Conservation (phyloP, 2,797 vertebrate genomes). For the Anabas testudineus region DNA sequence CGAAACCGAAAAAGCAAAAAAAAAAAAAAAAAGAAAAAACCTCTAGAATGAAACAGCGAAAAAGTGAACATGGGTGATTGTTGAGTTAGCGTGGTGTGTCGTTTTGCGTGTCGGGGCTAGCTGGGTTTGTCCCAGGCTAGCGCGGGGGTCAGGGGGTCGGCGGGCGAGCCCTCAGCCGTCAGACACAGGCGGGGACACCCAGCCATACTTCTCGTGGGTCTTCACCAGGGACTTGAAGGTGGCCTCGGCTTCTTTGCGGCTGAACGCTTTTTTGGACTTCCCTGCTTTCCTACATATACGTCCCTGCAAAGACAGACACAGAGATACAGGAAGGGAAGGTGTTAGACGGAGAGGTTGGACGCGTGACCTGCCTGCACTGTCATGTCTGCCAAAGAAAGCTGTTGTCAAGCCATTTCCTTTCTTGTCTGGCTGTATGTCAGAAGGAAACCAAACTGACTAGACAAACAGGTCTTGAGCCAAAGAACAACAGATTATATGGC, state of each 20-base stretch:
- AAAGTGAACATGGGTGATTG: slow-evolving; percentile 56
- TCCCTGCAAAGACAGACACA: slow-evolving; percentile 83
- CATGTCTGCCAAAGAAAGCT: slow-evolving; percentile 8
- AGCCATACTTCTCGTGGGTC: slow-evolving; percentile 99
- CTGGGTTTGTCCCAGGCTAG: slow-evolving; percentile 64
- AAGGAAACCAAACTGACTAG: slow-evolving; percentile 1
- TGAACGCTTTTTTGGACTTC: slow-evolving; percentile 99
- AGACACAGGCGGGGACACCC: slow-evolving; percentile 98
- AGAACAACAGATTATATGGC: slow-evolving; percentile 11
- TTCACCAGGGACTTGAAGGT: slow-evolving; percentile 99
- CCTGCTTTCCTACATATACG: slow-evolving; percentile 99
- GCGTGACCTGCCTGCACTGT: neutral
- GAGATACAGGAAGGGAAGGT: neutral
- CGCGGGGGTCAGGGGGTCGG: slow-evolving; percentile 28
- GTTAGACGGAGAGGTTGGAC: neutral
- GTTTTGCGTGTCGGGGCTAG: slow-evolving; percentile 72
- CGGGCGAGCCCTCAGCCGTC: slow-evolving; percentile 89
- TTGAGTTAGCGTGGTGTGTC: slow-evolving; percentile 78
- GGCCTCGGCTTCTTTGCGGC: slow-evolving; percentile 98
- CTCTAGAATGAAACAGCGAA: slow-evolving; percentile 38
- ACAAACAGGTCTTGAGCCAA: slow-evolving; percentile 11
- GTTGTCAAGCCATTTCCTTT: neutral
- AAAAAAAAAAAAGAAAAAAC: slow-evolving; percentile 1
- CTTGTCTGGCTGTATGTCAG: slow-evolving; percentile 6
- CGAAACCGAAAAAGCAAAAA: slow-evolving; percentile 22